phyloP scores from a whole-genome alignment of 2,113 vertebrate genomes.

The Lagopus leucura region DNA sequence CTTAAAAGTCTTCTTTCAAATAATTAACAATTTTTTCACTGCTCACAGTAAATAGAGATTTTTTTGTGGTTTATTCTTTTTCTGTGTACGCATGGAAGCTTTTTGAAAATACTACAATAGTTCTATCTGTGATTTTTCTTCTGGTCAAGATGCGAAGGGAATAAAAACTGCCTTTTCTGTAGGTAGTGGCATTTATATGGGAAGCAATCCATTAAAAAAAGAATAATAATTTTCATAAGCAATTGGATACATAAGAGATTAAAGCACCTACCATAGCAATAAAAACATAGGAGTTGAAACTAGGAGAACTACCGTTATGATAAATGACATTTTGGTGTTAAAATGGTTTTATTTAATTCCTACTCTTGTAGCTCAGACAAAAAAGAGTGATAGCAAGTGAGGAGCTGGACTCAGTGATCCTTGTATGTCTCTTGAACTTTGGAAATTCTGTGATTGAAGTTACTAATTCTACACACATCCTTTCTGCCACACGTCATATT shows the following conservation, averaged over 20 bases:
- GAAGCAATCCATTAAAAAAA: background rate
- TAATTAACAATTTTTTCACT: background rate
- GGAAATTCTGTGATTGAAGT: background rate
- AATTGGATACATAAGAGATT: background rate
- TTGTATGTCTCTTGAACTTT: background rate
- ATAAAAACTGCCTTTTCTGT: background rate
- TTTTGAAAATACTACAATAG: background rate
- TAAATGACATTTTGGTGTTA: background rate
- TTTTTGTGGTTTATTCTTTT: background rate
- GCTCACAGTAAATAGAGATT: background rate
- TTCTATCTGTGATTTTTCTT: background rate
- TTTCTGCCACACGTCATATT: background rate
- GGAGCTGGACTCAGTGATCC: background rate
- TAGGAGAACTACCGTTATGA: background rate
- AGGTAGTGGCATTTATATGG: background rate
- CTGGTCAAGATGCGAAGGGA: background rate
- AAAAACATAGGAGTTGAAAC: background rate
- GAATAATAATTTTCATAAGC: background rate
- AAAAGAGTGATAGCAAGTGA: background rate
- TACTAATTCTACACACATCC: background rate
- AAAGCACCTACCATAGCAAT: background rate
- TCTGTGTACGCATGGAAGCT: background rate
- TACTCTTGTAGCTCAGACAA: background rate
- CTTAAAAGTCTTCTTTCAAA: background rate
- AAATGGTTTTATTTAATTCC: background rate